Percentiles rank a stretch among this genome's conserved stretches.
phyloP scores from a whole-genome alignment of 2,888 invertebrate species.

The Folsomia manolachei region DNA sequence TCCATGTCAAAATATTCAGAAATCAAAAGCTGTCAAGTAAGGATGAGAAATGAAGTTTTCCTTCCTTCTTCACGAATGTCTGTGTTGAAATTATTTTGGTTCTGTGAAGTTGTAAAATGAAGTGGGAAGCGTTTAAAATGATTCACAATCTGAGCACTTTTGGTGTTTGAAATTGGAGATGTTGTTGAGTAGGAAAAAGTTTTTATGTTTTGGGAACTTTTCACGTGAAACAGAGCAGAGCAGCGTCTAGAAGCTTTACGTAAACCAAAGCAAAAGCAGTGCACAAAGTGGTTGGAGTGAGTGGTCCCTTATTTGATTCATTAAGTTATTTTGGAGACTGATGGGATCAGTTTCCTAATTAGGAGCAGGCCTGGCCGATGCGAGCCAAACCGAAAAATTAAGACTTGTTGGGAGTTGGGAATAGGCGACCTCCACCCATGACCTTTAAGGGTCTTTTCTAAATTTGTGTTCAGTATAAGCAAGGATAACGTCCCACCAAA shows the following conservation, averaged over 20 bases:
- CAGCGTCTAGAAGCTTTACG: too few relatives aligned
- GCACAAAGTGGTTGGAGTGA: not conserved
- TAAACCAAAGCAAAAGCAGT: not conserved
- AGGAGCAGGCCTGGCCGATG: conserved; percentile 31
- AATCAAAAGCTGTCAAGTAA: too few relatives aligned
- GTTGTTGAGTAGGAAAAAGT: not conserved
- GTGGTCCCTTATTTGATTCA: conserved; percentile 6
- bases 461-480: too few relatives aligned
- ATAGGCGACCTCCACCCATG: conserved; percentile 17
- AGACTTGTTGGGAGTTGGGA: conserved; percentile 13
- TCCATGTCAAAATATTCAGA: too few relatives aligned
- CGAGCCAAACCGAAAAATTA: conserved; percentile 12
- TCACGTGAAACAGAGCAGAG: not conserved
- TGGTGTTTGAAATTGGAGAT: conserved; percentile 13
- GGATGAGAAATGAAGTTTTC: too few relatives aligned
- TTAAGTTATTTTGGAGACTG: conserved; percentile 6
- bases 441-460: too few relatives aligned
- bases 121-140: not conserved
- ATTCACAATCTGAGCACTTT: not conserved
- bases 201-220: not conserved
- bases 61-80: too few relatives aligned
- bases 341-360: conserved; percentile 40
- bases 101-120: not conserved
- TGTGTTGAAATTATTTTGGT: too few relatives aligned
- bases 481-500: too few relatives aligned